phyloP scores from a whole-genome alignment of 2,888 invertebrate species.

The Euplexia lucipara region DNA sequence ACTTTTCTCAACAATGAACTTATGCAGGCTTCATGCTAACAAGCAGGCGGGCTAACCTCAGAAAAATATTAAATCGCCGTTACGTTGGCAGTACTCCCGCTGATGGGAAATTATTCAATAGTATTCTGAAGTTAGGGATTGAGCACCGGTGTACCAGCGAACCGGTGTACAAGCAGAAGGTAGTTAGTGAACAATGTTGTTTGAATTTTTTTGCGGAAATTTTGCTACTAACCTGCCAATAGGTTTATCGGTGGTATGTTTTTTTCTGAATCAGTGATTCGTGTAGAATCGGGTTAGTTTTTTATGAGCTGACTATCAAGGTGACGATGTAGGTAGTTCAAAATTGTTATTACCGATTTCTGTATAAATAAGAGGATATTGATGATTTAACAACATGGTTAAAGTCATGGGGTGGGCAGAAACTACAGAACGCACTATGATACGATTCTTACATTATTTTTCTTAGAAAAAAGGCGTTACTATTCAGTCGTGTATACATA shows the following conservation, averaged over 20 bases:
- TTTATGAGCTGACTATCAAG: neutral
- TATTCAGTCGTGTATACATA: too few species aligned
- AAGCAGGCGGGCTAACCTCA: slow-evolving; percentile 46
- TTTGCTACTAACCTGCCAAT: neutral
- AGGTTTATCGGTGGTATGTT: neutral
- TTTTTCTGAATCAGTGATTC: neutral
- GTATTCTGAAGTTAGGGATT: slow-evolving; percentile 48
- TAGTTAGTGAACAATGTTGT: slow-evolving; percentile 40
- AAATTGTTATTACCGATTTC: too few species aligned
- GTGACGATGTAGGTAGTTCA: too few species aligned
- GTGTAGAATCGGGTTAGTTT: neutral
- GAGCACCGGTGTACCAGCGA: slow-evolving; percentile 11
- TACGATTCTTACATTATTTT: too few species aligned
- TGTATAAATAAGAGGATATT: too few species aligned
- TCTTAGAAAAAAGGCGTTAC: too few species aligned
- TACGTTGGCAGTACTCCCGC: slow-evolving; percentile 48
- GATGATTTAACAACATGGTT: too few species aligned
- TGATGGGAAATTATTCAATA: slow-evolving; percentile 58
- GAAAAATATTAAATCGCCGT: slow-evolving; percentile 55
- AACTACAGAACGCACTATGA: too few species aligned
- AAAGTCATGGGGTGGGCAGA: too few species aligned
- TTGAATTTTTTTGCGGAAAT: neutral
- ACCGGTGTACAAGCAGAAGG: neutral
- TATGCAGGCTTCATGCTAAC: slow-evolving; percentile 47
- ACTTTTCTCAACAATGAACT: slow-evolving; percentile 48